Evolutionary conservation across 2,888 invertebrate genomes (phyloP).

Genomic region (Napeogenes sylphis): DNA sequence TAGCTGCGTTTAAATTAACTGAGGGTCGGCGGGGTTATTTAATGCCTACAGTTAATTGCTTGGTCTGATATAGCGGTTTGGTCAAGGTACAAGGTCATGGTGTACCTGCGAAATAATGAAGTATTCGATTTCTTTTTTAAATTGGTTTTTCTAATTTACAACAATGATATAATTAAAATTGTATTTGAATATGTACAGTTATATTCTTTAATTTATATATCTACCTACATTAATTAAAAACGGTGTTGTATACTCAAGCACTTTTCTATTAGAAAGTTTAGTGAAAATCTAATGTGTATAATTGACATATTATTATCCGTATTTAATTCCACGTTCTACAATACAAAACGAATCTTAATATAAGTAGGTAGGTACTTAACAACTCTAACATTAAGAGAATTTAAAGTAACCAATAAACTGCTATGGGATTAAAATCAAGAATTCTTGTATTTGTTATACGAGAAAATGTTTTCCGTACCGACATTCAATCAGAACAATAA

Average conservation of each 20-base stretch:
- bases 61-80: constrained; percentile 30
- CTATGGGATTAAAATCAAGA: not conserved
- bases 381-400: not conserved
- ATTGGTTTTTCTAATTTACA: no score
- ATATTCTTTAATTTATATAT: no score
- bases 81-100: constrained; percentile 25
- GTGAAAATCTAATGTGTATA: not conserved
- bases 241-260: not conserved
- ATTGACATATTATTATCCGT: no score
- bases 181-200: no score
- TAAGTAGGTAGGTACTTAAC: no score
- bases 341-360: no score
- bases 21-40: constrained; percentile 50
- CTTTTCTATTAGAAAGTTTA: no score
- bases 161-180: no score
- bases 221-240: not conserved
- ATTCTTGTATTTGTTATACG: not conserved
- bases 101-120: constrained; percentile 14
- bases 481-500: constrained; percentile 2
- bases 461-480: not conserved
- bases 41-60: constrained; percentile 52
- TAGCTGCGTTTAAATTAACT: constrained; percentile 47
- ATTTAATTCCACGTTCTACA: not conserved
- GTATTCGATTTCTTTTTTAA: no score
- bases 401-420: not conserved